These are phyloP conservation scores for Upupa epops DNA, from an alignment of 2,113 vertebrate species.

Conservation along the genomic window DNA sequence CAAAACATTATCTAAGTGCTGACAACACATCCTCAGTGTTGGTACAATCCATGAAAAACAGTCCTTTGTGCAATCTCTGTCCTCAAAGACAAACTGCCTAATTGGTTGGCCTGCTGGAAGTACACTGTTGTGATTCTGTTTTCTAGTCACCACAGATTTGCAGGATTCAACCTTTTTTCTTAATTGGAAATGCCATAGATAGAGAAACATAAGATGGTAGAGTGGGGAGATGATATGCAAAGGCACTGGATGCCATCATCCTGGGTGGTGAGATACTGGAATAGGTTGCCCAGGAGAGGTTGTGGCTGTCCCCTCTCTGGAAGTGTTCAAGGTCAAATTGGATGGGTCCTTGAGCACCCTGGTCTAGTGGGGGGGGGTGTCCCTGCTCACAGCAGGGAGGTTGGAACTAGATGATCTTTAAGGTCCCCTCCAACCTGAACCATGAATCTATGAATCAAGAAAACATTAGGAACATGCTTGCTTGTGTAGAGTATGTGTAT, in stretches of 20 bases:
- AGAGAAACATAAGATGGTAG: neutral
- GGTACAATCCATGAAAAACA: neutral
- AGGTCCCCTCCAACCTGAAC: too few relatives aligned
- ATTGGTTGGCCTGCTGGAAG: constrained; percentile 1
- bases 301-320: too few relatives aligned
- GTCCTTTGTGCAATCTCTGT: neutral
- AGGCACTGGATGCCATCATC: neutral
- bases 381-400: too few relatives aligned
- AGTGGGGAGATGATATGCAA: neutral
- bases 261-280: too few relatives aligned
- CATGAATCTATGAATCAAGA: too few relatives aligned
- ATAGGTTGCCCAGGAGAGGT: too few relatives aligned
- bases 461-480: neutral
- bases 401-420: too few relatives aligned
- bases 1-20: neutral
- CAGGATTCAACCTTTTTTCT: neutral
- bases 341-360: too few relatives aligned
- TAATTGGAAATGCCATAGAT: neutral
- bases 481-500: neutral
- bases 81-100: constrained; percentile 2
- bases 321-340: too few relatives aligned
- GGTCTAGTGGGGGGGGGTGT: too few relatives aligned
- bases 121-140: neutral
- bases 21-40: neutral
- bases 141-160: neutral